phyloP scores from a whole-genome alignment of 1,140 invertebrate species.

The Scaptomyza graminum region DNA sequence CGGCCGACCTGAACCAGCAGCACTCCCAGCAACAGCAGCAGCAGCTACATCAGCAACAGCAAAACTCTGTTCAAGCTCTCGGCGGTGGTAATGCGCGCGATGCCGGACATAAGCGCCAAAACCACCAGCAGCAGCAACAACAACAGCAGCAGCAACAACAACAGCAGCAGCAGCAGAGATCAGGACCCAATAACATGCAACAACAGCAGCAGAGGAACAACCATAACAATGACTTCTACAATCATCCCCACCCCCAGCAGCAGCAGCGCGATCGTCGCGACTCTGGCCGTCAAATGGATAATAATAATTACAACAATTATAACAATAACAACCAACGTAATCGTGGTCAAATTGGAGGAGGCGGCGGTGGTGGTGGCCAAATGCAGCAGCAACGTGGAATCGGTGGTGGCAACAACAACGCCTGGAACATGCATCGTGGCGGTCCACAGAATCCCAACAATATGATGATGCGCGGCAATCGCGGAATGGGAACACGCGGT shows the following conservation, averaged over 20 bases:
- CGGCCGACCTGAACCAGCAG: slow-evolving; percentile 92
- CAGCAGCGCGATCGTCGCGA: slow-evolving; percentile 75
- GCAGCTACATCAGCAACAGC: slow-evolving; percentile 50
- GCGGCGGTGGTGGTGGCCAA: slow-evolving; percentile 47
- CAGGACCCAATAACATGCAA: slow-evolving; percentile 60
- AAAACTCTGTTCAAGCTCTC: slow-evolving; percentile 63
- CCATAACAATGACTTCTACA: slow-evolving; percentile 70
- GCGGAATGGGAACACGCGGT: slow-evolving; percentile 65
- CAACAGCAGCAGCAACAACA: slow-evolving; percentile 65
- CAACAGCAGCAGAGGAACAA: slow-evolving; percentile 53
- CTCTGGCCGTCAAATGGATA: slow-evolving; percentile 74
- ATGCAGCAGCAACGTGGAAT: slow-evolving; percentile 61
- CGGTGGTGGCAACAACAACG: slow-evolving; percentile 50
- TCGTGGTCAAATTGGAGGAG: slow-evolving; percentile 31
- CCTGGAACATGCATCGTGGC: slow-evolving; percentile 81
- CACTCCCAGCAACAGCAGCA: slow-evolving; percentile 83
- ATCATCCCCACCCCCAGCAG: slow-evolving; percentile 66
- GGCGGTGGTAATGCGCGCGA: slow-evolving; percentile 74
- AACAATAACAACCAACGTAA: slow-evolving; percentile 80
- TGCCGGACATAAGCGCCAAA: slow-evolving; percentile 81
- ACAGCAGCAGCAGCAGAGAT: slow-evolving; percentile 44
- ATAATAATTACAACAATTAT: slow-evolving; percentile 82
- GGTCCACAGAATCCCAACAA: slow-evolving; percentile 69
- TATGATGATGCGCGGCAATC: slow-evolving; percentile 76
- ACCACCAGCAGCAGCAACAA: slow-evolving; percentile 69